Evolutionary conservation across 2,888 invertebrate genomes (phyloP), one percentile per base, ranked within the genome.

Genomic region (Drosophila sordidula): DNA sequence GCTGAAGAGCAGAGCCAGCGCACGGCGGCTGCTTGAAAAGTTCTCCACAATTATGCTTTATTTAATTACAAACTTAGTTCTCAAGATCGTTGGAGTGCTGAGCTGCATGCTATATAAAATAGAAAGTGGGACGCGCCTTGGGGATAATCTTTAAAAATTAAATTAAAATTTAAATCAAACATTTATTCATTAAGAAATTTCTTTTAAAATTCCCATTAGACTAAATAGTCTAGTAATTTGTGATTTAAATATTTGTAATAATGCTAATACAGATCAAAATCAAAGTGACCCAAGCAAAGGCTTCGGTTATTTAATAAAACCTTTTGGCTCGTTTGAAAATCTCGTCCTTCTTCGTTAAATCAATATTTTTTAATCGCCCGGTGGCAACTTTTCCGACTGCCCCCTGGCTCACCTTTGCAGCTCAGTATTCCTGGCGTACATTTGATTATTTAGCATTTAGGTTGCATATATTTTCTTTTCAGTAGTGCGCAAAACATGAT

Each of bases 371-470:
- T 34, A 34, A 34, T 34, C 34, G 34, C 1, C 1, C 9, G 0
- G 6, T 4, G 12, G 32, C 6, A 66, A 66, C 49, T 69, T 36
- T 16, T 34, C 9, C 41, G 63, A 4, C 78, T 18, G n/a, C 78
- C 66, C 58, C 29, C 51, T 8, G 2, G 51, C 41, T 46, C 55
- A 71, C 55, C 56, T 62, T 41, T 41, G 38, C 38, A 47, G 55
- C 52, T 51, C 50, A 6, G 58, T 58, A 49, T 69, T 62, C 56
- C 70, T 80, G 69, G 74, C 77, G 75, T 79, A 83, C 81, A 75
- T 82, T 82, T 82, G 82, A 82, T 82, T 84, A 82, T 82, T 82
- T 84, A 78, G 81, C 78, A 82, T 82, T 81, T 84, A 82, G 82
- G 73, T 80, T 79, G 81, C 70, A 80, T 81, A 83, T 80, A 82